Evolutionary conservation across 2,113 vertebrate genomes (phyloP), one percentile per base, ranked within the genome.

Genomic region (Sinocyclocheilus anshuiensis): DNA sequence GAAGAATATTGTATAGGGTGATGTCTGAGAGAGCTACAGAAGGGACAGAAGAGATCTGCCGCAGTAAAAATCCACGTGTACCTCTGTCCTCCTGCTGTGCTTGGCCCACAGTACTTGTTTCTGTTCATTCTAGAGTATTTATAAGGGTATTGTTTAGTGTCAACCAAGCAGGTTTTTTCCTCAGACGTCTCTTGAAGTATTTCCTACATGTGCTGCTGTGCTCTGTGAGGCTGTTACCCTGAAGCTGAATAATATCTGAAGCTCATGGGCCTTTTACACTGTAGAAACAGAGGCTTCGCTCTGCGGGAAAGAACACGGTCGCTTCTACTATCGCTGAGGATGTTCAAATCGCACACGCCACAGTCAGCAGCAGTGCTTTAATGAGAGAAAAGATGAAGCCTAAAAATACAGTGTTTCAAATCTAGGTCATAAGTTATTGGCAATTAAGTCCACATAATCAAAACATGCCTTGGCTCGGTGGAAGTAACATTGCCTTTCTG

Each of bases 91-190:
- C 45, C 1, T 20, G 15, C 29, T 16, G 29, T 22, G 29, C 8
- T 29, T 77, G 69, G 69, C 11, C 85, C 26, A 74, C 48, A 50
- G 59, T 33, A 36, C 13, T 82, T 86, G 33, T 39, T 86, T 86
- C 79, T 81, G 7, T 74, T 33, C 20, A 29, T 82, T 74, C 55
- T 86, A 75, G 71, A 86, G 82, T 86, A 86, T 86, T 86, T 82
- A 86, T 86, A 71, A 86, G 79, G 15, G 11, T 63, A 65, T 82
- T 82, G 78, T 82, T 42, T 81, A 65, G 69, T 75, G 16, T 65
- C 45, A 74, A 26, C 67, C 69, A 36, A 9, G 33, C 50, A 74
- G 24, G 20, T 85, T 33, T 75, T 59, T 75, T 16, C 29, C 8
- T 85, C 61, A 86, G 67, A 63, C 53, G 13, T 76, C 26, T 50